phyloP scores from a whole-genome alignment of 2,113 vertebrate species.

The Porphyrio hochstetteri region DNA sequence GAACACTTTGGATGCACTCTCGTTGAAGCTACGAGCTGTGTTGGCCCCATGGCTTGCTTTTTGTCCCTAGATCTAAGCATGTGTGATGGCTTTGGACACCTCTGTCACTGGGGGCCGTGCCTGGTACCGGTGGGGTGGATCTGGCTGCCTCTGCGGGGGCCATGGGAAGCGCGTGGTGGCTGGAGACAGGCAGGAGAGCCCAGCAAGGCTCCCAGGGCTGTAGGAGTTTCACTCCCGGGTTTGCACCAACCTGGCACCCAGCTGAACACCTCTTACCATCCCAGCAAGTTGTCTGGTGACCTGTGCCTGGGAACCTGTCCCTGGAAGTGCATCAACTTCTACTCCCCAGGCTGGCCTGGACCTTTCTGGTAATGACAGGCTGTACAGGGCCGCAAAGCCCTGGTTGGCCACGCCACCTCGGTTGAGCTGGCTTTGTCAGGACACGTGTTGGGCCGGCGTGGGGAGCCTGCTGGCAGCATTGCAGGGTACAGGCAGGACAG shows the following conservation, averaged over 20 bases:
- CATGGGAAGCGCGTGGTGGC: neutral
- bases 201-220: neutral
- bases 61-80: neutral
- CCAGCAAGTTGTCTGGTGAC: neutral
- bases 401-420: neutral
- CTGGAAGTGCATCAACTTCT: neutral
- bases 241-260: neutral
- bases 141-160: neutral
- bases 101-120: accelerated
- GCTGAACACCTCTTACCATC: neutral
- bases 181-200: neutral
- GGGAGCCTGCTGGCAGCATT: neutral
- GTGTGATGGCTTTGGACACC: neutral
- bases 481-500: neutral
- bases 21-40: neutral
- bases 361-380: neutral
- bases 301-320: neutral
- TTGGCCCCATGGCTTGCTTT: neutral
- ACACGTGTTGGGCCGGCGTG: neutral
- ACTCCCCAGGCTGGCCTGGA: too few species aligned
- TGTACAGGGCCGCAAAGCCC: neutral
- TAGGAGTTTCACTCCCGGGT: neutral
- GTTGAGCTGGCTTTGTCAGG: neutral
- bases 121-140: neutral
- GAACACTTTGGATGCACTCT: neutral